Evolutionary conservation across 2,888 invertebrate genomes (phyloP), one percentile per base, ranked within the genome.

Genomic region (Eurois occulta): DNA sequence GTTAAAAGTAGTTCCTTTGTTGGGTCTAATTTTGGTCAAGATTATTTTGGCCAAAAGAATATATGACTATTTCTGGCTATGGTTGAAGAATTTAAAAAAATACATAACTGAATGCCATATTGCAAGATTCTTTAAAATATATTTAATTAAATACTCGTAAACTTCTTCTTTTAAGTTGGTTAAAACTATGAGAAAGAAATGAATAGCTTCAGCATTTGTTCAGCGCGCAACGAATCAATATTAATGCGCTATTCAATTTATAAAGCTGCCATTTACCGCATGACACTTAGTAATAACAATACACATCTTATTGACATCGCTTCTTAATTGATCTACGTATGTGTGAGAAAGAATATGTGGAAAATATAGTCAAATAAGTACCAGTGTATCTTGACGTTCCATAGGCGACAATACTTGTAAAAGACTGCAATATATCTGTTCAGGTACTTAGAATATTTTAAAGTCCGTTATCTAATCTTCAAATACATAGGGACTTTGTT

Each of bases 281-380:
- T 16, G 24, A 24, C 10, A 43, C 16, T 48, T 32, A n/a, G 62
- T 62, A 68, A 72, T 83, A 68, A 64, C 62, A 78, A 72, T 64
- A 67, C 68, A 72, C 62, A 78, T 83, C 68, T 48, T 83, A 68
- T 83, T 58, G 83, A 66, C 32, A 46, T 62, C 32, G n/a, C 43
- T 28, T 64, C 58, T 58, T 65, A 46, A 28, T 60, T 84, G 43
- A 72, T 84, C 72, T 81, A 78, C 72, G 28, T 64, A 78, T 78
- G 28, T 64, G 0, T 21, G 21, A 58, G 65, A 38, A 69, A 55
- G 78, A 67, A 77, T 62, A 55, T 16, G 35, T 16, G 35, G 24
- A 46, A 48, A 16, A 58, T 52, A 13, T n/a, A 58, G 13, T 24
- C n/a, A 18, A 24, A 28, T 13, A 10, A 43, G 21, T 28, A 38